Evolutionary conservation across 2,113 vertebrate species (phyloP), one percentile per base, ranked within the genome.

Genomic region (Cryptomyrus ogoouensis): DNA sequence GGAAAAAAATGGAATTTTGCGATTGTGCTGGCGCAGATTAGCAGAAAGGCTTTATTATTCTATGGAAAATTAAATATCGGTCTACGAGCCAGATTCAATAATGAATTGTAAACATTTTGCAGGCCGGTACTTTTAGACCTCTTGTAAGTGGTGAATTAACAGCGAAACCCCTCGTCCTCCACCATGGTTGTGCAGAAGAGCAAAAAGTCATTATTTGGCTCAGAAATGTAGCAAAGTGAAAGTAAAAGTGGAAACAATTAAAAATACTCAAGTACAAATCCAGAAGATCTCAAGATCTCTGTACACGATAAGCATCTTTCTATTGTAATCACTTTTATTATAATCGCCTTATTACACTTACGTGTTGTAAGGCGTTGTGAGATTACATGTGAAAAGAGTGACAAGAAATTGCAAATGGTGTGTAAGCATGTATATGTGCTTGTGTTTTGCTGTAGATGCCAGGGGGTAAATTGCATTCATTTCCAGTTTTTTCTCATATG

Each of bases 401-500:
- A 66, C n/a, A 12, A 66, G 58, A 66, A n/a, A 10, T 62, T 62
- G 24, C 21, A 3, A 62, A 27, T 66, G 62, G 62, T 24, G 8
- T 66, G 24, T 66, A 66, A 10, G 24, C 24, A 66, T 2, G 24
- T 27, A 27, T 39, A 77, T 2, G 4, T 39, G 70, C 15, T 0
- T 77, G 31, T 39, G 70, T 35, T 17, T 39, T 42, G 70, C 70
- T 77, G 70, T 39, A 19, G 35, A 77, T 42, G 31, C 70, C 35
- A 39, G 70, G 3, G 9, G 35, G 24, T 87, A 27, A 87, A 35
- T n/a, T 19, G 52, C 53, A 35, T 87, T 35, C 58, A 90, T 86
- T 35, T 58, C 83, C 92, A 88, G 92, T 89, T 17, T 52, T 90
- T 56, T 62, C 89, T 93, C 89, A 94, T 91, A 92, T 96, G 95